Evolutionary conservation across 1,140 invertebrate species (phyloP).

Genomic region (Camponotus floridanus): DNA sequence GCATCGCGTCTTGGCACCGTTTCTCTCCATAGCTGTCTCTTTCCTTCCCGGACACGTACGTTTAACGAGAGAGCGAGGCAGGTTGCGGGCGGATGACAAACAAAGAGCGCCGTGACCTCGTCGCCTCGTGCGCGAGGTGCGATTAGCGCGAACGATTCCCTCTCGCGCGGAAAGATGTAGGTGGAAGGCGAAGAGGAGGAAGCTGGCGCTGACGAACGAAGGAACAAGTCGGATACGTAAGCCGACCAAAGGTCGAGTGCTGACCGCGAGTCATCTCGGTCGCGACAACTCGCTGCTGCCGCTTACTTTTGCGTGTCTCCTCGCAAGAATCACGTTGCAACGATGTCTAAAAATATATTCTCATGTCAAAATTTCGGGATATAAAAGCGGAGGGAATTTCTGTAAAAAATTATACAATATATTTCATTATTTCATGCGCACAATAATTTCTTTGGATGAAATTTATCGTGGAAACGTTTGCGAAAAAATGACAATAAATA

Average conservation of each 20-base stretch:
- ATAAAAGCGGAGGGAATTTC: too few relatives aligned
- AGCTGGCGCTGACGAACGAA: constrained; percentile 31
- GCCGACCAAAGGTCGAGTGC: constrained; percentile 73
- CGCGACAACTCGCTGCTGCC: constrained; percentile 58
- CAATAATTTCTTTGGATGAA: background rate
- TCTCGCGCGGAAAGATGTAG: constrained; percentile 40
- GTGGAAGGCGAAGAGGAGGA: constrained; percentile 46
- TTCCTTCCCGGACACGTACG: constrained; percentile 34
- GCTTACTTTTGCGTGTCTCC: constrained; percentile 42
- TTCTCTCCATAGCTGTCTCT: constrained; percentile 15
- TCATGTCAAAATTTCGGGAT: background rate
- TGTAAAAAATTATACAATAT: background rate
- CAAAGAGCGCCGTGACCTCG: constrained; percentile 73
- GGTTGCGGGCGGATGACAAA: constrained; percentile 70
- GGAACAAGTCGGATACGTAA: constrained; percentile 75
- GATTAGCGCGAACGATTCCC: constrained; percentile 71
- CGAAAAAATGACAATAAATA: background rate
- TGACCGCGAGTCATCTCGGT: constrained; percentile 68
- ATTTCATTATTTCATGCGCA: background rate
- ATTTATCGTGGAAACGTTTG: background rate
- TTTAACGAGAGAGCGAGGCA: constrained; percentile 57
- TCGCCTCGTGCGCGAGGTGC: constrained; percentile 64
- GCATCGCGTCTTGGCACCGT: constrained; percentile 68
- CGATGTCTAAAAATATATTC: background rate
- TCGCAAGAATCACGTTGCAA: background rate